Conservation (phyloP, 1,140 invertebrate genomes). For the Habropoda laboriosa region DNA sequence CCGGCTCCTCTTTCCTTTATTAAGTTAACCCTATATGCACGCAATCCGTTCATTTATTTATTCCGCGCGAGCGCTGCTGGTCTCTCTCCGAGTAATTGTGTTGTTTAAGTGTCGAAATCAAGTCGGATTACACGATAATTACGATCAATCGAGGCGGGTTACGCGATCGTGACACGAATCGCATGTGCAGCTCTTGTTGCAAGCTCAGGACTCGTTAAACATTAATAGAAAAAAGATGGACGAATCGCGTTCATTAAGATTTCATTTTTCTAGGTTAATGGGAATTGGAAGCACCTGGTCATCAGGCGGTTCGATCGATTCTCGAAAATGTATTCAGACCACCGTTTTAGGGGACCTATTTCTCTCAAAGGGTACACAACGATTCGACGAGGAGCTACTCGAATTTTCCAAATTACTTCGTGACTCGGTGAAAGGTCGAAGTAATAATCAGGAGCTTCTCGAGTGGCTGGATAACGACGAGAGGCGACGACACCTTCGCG, state of each 20-base stretch:
- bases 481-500: no score
- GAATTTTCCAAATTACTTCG: no score
- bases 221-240: not conserved
- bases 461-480: not conserved
- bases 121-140: not conserved
- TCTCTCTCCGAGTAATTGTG: conserved; percentile 39
- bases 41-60: conserved; percentile 57
- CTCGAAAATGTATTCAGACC: not conserved
- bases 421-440: no score
- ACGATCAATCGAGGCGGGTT: not conserved
- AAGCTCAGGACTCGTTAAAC: conserved; percentile 5
- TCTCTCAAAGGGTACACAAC: not conserved
- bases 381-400: not conserved
- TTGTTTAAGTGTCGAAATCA: conserved; percentile 14
- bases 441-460: not conserved
- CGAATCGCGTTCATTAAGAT: conserved; percentile 9
- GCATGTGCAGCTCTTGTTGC: not conserved
- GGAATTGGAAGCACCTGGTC: conserved; percentile 2
- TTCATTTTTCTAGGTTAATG: conserved; percentile 26
- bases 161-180: not conserved
- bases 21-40: conserved; percentile 48
- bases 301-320: conserved; percentile 13
- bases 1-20: conserved; percentile 23
- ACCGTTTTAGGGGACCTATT: not conserved
- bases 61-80: conserved; percentile 6